A percentile compares a stretch with the other conserved stretches of the same genome.
Conservation (phyloP, 2,888 invertebrate species). For the Spialia ferax region DNA sequence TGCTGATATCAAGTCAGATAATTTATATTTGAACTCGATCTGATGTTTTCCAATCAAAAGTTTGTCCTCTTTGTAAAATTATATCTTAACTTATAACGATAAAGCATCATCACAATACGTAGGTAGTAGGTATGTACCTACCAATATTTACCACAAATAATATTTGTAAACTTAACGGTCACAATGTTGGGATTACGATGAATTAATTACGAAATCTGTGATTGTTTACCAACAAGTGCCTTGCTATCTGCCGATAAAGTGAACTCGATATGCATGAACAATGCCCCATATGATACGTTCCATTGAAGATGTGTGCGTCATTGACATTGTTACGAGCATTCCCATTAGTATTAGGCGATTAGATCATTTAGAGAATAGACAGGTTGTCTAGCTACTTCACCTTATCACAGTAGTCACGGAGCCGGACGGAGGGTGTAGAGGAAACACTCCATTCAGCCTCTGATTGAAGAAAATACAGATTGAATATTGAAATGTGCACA, state of each 20-base stretch:
- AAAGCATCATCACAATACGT: no score
- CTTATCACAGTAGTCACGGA: slow-evolving; percentile 51
- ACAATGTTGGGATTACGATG: not conserved
- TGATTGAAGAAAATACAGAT: slow-evolving; percentile 61
- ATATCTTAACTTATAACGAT: no score
- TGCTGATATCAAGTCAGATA: no score
- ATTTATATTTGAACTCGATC: no score
- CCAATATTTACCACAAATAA: not conserved
- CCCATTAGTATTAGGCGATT: slow-evolving; percentile 2
- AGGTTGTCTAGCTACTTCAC: slow-evolving; percentile 49
- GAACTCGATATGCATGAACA: not conserved
- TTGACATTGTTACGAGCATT: not conserved
- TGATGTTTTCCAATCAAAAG: no score
- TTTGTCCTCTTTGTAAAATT: no score
- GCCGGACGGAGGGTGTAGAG: slow-evolving; percentile 62
- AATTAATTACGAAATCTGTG: slow-evolving; percentile 16
- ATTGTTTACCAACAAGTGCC: slow-evolving; percentile 28
- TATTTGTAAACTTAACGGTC: slow-evolving; percentile 1
- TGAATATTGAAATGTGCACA: slow-evolving; percentile 54
- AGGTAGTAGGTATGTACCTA: no score
- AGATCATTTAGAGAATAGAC: slow-evolving; percentile 46
- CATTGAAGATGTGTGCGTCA: not conserved
- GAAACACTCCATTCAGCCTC: slow-evolving; percentile 65
- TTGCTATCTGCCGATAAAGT: slow-evolving; percentile 4
- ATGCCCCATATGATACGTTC: not conserved